Conservation (phyloP, 2,797 vertebrate genomes). For the Urophycis tenuis region DNA sequence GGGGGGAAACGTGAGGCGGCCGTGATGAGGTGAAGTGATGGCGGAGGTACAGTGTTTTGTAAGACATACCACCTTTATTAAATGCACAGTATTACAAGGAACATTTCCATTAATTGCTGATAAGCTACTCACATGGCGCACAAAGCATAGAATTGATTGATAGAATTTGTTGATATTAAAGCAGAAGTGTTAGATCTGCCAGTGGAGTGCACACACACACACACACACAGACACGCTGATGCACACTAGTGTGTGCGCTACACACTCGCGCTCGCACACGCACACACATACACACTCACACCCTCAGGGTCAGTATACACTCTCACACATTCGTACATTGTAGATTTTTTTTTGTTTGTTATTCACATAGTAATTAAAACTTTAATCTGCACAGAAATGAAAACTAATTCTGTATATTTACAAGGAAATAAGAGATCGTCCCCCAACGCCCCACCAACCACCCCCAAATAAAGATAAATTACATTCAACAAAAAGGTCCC, state of each 20-base stretch:
- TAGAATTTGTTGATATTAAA: slow-evolving; percentile 78
- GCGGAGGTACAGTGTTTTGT: slow-evolving; percentile 41
- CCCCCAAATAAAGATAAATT: slow-evolving; percentile 48
- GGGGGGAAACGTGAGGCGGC: not conserved
- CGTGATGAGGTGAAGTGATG: not conserved
- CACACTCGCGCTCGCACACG: too few relatives aligned
- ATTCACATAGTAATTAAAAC: slow-evolving; percentile 58
- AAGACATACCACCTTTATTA: slow-evolving; percentile 94
- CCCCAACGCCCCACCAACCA: slow-evolving; percentile 14
- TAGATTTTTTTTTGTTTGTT: slow-evolving; percentile 36
- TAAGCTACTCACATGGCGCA: slow-evolving; percentile 96
- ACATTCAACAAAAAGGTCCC: slow-evolving; percentile 68
- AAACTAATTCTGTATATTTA: slow-evolving; percentile 63
- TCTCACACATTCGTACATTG: slow-evolving; percentile 23
- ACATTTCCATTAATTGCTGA: slow-evolving; percentile 91
- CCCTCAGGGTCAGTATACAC: slow-evolving; percentile 22
- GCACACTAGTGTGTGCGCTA: slow-evolving; percentile 15
- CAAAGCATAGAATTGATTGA: slow-evolving; percentile 81
- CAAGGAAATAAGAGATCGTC: slow-evolving; percentile 55
- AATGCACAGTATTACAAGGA: slow-evolving; percentile 98
- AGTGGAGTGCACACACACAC: slow-evolving; percentile 47
- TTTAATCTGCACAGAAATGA: slow-evolving; percentile 60
- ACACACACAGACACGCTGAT: slow-evolving; percentile 24
- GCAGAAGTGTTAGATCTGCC: slow-evolving; percentile 77
- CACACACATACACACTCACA: slow-evolving; percentile 24